These are phyloP conservation scores for Agrochola lychnidis DNA, from an alignment of 2,888 invertebrate species.

Conservation along the genomic window DNA sequence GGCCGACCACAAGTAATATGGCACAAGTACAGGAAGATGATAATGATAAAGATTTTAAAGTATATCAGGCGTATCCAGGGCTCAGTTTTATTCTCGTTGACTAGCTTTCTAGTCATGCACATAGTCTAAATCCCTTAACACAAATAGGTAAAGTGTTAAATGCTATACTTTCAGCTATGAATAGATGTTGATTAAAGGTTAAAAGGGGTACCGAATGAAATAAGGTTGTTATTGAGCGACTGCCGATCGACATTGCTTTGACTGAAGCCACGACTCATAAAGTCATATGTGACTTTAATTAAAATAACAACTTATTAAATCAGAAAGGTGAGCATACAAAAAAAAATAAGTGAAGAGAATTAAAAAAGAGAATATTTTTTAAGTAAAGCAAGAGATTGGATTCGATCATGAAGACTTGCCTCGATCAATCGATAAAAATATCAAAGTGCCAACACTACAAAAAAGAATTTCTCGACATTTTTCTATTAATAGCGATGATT, in stretches of 20 bases:
- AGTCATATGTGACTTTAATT: not conserved
- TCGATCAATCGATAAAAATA: no score
- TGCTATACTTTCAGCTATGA: not conserved
- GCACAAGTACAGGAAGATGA: not conserved
- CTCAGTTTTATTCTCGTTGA: no score
- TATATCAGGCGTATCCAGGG: not conserved
- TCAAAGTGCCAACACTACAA: not conserved
- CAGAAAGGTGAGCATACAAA: not conserved
- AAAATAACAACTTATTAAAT: not conserved
- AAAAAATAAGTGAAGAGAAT: not conserved
- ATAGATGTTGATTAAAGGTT: not conserved
- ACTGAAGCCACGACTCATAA: not conserved
- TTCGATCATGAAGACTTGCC: no score
- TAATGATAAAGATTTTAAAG: not conserved
- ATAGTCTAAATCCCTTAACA: not conserved
- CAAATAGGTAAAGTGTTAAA: not conserved
- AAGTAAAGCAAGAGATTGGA: not conserved
- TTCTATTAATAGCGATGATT: constrained; percentile 10
- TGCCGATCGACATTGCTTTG: constrained; percentile 1
- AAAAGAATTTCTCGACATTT: not conserved
- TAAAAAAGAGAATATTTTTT: not conserved
- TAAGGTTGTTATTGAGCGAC: not conserved
- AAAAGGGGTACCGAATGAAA: not conserved
- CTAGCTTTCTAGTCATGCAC: not conserved
- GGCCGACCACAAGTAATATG: not conserved